These are phyloP conservation scores for Sphaerodactylus townsendi DNA, from an alignment of 2,113 vertebrate genomes.

Conservation along the genomic window DNA sequence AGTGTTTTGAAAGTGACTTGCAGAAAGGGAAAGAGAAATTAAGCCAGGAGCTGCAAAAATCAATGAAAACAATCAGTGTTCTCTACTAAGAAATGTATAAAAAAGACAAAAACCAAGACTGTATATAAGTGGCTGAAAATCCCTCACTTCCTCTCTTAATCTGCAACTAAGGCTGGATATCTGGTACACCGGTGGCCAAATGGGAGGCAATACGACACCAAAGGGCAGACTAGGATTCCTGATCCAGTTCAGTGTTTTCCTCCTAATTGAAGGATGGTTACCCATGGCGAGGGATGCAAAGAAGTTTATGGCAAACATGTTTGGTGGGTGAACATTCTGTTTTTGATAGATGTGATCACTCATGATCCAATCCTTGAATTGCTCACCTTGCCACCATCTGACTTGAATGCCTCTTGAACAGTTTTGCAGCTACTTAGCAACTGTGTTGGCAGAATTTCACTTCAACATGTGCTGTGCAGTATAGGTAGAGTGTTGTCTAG, in stretches of 20 bases:
- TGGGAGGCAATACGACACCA: background rate
- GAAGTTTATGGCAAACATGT: too few species aligned
- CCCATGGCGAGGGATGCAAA: too few species aligned
- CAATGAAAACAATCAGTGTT: constrained; percentile 41
- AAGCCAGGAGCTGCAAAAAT: constrained; percentile 23
- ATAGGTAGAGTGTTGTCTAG: too few species aligned
- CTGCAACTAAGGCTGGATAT: constrained; percentile 1
- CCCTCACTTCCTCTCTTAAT: background rate
- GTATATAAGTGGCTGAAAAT: constrained; percentile 25
- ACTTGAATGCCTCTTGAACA: too few species aligned
- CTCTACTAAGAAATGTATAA: constrained; percentile 42
- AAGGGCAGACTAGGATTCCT: background rate
- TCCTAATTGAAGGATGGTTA: background rate
- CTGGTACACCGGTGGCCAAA: background rate
- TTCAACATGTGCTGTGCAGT: too few species aligned
- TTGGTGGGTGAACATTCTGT: too few species aligned
- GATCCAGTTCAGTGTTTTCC: background rate
- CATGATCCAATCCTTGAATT: too few species aligned
- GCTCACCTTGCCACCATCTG: too few species aligned
- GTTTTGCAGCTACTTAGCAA: too few species aligned
- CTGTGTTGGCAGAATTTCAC: too few species aligned
- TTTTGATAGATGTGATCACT: too few species aligned
- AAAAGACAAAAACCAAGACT: constrained; percentile 20
- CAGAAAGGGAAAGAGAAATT: constrained; percentile 40
- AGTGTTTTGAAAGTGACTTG: background rate